phyloP scores from a whole-genome alignment of 2,113 vertebrate species.

The Alethe diademata region DNA sequence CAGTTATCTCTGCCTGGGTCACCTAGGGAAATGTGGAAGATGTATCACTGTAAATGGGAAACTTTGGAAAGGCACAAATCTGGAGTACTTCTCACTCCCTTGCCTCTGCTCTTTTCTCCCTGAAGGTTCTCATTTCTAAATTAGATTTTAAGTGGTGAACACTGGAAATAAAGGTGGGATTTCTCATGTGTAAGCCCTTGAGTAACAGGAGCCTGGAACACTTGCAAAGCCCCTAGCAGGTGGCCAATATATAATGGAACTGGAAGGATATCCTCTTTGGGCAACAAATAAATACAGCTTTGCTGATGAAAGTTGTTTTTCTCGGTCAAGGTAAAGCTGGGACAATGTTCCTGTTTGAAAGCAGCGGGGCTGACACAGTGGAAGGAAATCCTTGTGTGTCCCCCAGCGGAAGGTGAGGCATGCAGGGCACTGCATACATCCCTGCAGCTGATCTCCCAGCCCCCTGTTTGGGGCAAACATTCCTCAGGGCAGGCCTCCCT shows the following conservation, averaged over 20 bases:
- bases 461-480: not conserved
- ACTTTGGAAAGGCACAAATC: not conserved
- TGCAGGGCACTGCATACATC: not conserved
- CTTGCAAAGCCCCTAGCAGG: not conserved
- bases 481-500: not conserved
- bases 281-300: constrained; percentile 26
- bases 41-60: not conserved
- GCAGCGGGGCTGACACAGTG: constrained; percentile 15
- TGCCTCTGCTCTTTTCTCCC: not conserved
- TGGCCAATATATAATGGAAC: constrained; percentile 30
- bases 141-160: not conserved
- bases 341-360: constrained; percentile 18
- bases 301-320: constrained; percentile 59
- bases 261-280: constrained; percentile 67
- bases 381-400: constrained; percentile 60
- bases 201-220: not conserved
- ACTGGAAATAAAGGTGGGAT: not conserved
- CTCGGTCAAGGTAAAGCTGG: constrained; percentile 20
- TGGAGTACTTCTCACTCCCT: not conserved
- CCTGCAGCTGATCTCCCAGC: constrained; percentile 42
- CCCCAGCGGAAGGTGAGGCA: constrained; percentile 32
- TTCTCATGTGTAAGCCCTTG: not conserved
- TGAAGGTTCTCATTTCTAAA: not conserved
- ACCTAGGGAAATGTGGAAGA: not conserved
- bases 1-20: not conserved